Evolutionary conservation across 2,113 vertebrate genomes (phyloP).

Genomic region (Sminthopsis crassicaudata): DNA sequence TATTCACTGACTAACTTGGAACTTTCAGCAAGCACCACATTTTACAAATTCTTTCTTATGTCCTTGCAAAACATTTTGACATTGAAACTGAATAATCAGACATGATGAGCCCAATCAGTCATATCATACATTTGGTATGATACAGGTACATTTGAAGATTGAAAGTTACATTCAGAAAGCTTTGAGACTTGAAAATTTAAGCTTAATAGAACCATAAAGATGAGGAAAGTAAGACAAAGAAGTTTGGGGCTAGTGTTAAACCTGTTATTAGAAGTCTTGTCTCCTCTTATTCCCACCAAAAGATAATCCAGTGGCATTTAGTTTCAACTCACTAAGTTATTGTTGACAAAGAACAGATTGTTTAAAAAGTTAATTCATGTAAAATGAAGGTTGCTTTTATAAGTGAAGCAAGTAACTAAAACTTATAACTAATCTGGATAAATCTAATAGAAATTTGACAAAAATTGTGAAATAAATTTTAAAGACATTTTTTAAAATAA

Average conservation of each 20-base stretch:
- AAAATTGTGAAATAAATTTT: slow-evolving; percentile 21
- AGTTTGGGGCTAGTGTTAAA: background rate
- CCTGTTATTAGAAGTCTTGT: slow-evolving; percentile 3
- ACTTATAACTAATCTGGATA: slow-evolving; percentile 55
- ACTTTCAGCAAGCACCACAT: slow-evolving; percentile 31
- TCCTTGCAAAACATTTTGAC: slow-evolving; percentile 17
- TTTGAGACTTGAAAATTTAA: slow-evolving; percentile 14
- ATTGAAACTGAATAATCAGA: slow-evolving; percentile 12
- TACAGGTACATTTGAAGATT: slow-evolving; percentile 28
- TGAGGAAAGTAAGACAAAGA: slow-evolving; percentile 20
- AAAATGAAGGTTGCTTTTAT: slow-evolving; percentile 32
- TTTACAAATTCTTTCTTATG: slow-evolving; percentile 18
- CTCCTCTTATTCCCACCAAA: background rate
- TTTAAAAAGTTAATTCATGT: background rate
- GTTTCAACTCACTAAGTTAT: slow-evolving; percentile 13
- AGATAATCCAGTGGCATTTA: slow-evolving; percentile 3
- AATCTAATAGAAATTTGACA: slow-evolving; percentile 63
- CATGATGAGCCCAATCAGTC: background rate
- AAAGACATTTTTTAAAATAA: slow-evolving; percentile 36
- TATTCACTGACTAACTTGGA: background rate
- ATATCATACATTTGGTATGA: background rate
- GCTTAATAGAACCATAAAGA: background rate
- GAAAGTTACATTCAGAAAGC: slow-evolving; percentile 29
- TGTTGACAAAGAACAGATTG: slow-evolving; percentile 27
- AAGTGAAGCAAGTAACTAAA: slow-evolving; percentile 24